Evolutionary conservation across 2,888 invertebrate species (phyloP).

Genomic region (Pseudococcus jackbeardsleyi): DNA sequence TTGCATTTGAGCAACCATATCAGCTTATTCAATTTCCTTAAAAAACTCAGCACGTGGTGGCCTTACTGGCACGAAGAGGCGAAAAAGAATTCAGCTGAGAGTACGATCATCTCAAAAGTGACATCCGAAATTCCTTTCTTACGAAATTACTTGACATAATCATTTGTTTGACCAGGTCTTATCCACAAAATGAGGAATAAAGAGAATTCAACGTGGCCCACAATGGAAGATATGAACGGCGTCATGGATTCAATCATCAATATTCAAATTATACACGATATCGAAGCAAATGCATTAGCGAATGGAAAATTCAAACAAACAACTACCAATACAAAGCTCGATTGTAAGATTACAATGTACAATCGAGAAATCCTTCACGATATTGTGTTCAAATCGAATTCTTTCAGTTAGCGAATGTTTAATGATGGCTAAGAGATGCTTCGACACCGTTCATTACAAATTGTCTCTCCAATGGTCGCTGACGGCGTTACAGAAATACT

Average conservation of each 20-base stretch:
- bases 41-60: not conserved
- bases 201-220: not conserved
- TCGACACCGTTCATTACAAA: not conserved
- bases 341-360: not conserved
- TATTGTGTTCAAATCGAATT: not conserved
- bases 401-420: not conserved
- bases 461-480: not conserved
- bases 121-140: not conserved
- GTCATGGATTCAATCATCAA: not conserved
- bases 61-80: constrained; percentile 7
- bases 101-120: not conserved
- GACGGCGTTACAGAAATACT: not conserved
- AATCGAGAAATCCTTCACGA: not conserved
- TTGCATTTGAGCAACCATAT: not conserved
- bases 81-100: constrained; percentile 6
- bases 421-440: not conserved
- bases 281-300: not conserved
- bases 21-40: not conserved
- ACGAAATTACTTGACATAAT: not conserved
- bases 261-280: not conserved
- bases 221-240: constrained; percentile 4
- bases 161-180: not conserved
- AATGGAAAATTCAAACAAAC: not conserved
- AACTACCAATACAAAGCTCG: not conserved
- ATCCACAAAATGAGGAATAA: not conserved